Evolutionary conservation across 2,797 vertebrate species (phyloP), one percentile per base, ranked within the genome.

Genomic region (Xenops minutus): DNA sequence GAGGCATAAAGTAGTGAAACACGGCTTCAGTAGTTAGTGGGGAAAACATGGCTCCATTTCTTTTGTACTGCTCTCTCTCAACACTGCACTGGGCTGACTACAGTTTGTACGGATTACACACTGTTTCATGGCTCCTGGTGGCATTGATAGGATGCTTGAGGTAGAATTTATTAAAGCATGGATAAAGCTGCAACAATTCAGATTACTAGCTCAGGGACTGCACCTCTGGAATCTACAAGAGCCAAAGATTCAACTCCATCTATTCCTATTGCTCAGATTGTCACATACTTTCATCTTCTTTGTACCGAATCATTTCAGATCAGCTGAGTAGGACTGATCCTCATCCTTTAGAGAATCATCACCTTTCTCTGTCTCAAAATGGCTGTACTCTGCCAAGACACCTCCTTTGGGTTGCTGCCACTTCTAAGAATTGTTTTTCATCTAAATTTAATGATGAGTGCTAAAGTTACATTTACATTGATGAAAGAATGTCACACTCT

Each of bases 21-120:
- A 0, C 29, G 30, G 6, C 27, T 82, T 82, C 36, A 73, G 61
- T 56, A 48, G 19, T 41, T 30, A 61, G 8, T 63, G 29, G 30
- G 14, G 12, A 22, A 68, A 44, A 46, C 6, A 27, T 2, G 17
- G 18, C 15, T 74, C 12, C 0, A 1, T 86, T 68, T 84, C 49
- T 75, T 22, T 48, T 34, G 7, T 12, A 17, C 23, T 62, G 29
- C 10, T 62, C 86, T 77, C 41, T 52, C 24, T n/a, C 43, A 77
- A 0, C 10, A 1, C 17, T n/a, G 0, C 6, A 32, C n/a, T 48
- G 44, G 14, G 7, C 1, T 76, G 26, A 24, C 37, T 72, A 22
- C 29, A 61, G 10, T 9, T 44, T 34, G 12, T 4, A 48, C 9
- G 27, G 8, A 4, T 4, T 84, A 14, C 16, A 46, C 23, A 26